A percentile compares a stretch with the other conserved stretches of the same genome.
These are phyloP conservation scores for Psittacula echo DNA, from an alignment of 2,797 vertebrate genomes.

Conservation along the genomic window DNA sequence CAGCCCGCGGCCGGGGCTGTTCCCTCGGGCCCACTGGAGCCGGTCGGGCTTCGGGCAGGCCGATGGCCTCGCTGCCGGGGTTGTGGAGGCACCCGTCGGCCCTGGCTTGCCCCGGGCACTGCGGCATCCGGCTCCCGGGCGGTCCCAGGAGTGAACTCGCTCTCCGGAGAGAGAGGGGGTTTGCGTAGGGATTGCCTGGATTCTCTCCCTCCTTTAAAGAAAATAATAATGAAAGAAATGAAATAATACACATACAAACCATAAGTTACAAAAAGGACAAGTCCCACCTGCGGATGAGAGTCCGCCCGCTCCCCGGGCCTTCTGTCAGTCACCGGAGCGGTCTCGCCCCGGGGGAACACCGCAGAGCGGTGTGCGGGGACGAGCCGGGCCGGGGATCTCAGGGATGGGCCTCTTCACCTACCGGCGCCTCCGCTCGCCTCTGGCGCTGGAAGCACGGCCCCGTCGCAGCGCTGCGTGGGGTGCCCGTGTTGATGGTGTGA, in stretches of 20 bases:
- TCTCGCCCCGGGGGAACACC: background rate
- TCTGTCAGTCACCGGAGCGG: background rate
- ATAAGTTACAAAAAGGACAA: background rate
- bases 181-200: background rate
- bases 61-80: background rate
- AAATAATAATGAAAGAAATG: background rate
- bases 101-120: background rate
- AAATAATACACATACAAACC: background rate
- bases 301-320: background rate
- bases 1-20: background rate
- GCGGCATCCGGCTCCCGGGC: too few relatives aligned
- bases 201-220: background rate
- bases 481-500: background rate
- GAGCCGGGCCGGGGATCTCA: too few relatives aligned
- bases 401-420: background rate
- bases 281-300: background rate
- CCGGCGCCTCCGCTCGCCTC: background rate
- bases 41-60: background rate
- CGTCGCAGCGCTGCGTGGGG: background rate
- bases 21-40: background rate
- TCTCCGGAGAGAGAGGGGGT: background rate
- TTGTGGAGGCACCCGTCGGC: background rate
- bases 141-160: background rate
- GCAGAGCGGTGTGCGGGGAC: accelerated
- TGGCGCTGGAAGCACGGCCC: background rate